Evolutionary conservation across 2,113 vertebrate species (phyloP), one percentile per base, ranked within the genome.

Genomic region (Elephantulus edwardii): DNA sequence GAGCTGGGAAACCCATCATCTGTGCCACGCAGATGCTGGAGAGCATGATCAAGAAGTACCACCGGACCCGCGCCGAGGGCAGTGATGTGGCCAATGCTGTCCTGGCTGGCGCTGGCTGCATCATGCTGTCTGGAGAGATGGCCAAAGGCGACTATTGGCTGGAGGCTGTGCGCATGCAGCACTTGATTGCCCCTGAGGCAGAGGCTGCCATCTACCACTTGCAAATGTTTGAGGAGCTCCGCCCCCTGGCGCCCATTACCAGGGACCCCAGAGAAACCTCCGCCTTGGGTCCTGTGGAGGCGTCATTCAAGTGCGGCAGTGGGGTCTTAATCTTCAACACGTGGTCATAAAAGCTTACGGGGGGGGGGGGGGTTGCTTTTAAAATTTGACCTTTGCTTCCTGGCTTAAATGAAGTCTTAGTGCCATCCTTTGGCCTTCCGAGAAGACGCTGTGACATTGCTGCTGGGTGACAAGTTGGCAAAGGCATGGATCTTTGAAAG

Each of bases 21-120:
- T 99, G 99, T 83, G 99, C 99, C 93, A 99, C 99, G 40, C 99
- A 99, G 99, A n/a, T n/a, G n/a, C n/a, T n/a, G n/a, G n/a, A n/a
- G n/a, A n/a, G n/a, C n/a, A n/a, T n/a, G n/a, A n/a, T n/a, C n/a
- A n/a, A n/a, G n/a, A n/a, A n/a, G n/a, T n/a, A n/a, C n/a, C n/a
- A n/a, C n/a, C n/a, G n/a, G n/a, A n/a, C n/a, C n/a, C n/a, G n/a
- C n/a, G n/a, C n/a, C n/a, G n/a, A n/a, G n/a, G n/a, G n/a, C n/a
- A 99, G 97, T 0, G 99, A 99, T 0, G 99, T 99, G 2, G 99
- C 99, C 92, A 99, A 99, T 2, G 99, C 99, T 0, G 99, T 99
- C 42, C 96, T 99, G 94, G 99, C 99, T 0, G 99, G 99, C 56
- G 99, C 99, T 0, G 99, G 99, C 97, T 99, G 99, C 95, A 99